phyloP scores from a whole-genome alignment of 2,113 vertebrate genomes.

The Silurus glanis region DNA sequence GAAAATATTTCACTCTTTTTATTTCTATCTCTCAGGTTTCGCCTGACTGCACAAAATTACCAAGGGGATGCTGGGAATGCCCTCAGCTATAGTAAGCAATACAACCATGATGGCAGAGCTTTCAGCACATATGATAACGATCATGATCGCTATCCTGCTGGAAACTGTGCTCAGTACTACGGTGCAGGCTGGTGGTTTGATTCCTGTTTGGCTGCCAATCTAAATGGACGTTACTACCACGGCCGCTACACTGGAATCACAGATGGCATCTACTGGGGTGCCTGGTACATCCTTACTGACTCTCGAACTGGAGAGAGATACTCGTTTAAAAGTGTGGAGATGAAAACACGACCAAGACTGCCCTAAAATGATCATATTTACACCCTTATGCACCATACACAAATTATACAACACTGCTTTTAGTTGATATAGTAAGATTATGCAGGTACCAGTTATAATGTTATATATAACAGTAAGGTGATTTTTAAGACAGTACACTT shows the following conservation, averaged over 20 bases:
- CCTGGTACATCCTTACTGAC: constrained; percentile 80
- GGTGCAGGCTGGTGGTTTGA: constrained; percentile 81
- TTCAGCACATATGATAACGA: constrained; percentile 78
- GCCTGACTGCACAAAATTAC: constrained; percentile 74
- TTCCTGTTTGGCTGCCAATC: constrained; percentile 78
- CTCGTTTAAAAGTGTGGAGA: constrained; percentile 76
- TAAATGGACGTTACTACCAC: constrained; percentile 75
- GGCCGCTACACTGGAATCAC: constrained; percentile 77
- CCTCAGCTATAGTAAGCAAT: constrained; percentile 77
- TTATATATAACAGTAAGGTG: neutral
- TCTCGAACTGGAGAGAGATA: constrained; percentile 75
- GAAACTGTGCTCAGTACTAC: constrained; percentile 78
- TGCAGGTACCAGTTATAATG: neutral
- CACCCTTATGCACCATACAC: constrained; percentile 36
- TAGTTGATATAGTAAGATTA: neutral
- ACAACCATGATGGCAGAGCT: constrained; percentile 77
- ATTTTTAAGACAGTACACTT: constrained; percentile 2
- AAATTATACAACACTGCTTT: neutral
- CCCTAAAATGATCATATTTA: constrained; percentile 13
- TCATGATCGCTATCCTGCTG: constrained; percentile 73
- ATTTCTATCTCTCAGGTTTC: constrained; percentile 63
- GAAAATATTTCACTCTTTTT: neutral
- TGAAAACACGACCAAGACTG: constrained; percentile 71
- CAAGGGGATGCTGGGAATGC: constrained; percentile 78
- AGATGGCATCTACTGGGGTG: constrained; percentile 79